These are phyloP conservation scores for Carollia perspicillata DNA, from an alignment of 2,113 vertebrate species.

Conservation along the genomic window DNA sequence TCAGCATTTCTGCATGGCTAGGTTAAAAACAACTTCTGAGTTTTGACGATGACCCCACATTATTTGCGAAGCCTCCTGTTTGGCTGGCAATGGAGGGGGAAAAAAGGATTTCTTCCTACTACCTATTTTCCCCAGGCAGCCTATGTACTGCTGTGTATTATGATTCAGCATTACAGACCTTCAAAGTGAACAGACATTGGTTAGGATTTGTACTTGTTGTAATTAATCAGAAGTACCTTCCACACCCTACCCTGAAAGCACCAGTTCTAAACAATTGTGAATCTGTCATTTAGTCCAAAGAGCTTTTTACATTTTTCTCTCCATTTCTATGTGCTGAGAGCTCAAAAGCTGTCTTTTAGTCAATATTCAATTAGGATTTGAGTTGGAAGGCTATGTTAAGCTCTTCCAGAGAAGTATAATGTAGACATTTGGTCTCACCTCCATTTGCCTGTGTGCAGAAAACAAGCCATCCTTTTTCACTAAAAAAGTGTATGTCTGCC, in stretches of 20 bases:
- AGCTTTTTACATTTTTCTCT: background rate
- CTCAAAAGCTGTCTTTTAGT: constrained; percentile 41
- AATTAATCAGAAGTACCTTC: constrained; percentile 10
- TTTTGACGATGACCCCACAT: background rate
- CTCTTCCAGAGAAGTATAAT: background rate
- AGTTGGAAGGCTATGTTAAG: background rate
- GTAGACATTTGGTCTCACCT: background rate
- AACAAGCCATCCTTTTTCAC: constrained; percentile 18
- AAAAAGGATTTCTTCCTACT: background rate
- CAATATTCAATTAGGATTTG: constrained; percentile 63
- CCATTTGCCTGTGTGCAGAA: background rate
- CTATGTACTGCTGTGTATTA: background rate
- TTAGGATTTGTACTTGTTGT: background rate
- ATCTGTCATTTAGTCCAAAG: background rate
- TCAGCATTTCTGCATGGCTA: background rate
- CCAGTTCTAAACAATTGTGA: background rate
- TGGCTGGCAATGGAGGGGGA: background rate
- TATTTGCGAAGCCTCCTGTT: background rate
- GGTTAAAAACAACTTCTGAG: background rate
- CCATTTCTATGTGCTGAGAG: background rate
- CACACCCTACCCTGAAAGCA: background rate
- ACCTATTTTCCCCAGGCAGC: background rate
- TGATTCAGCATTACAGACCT: background rate
- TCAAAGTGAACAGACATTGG: background rate
- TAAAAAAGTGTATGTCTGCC: background rate